Conservation (phyloP, 2,888 invertebrate genomes). For the Empis stercorea region DNA sequence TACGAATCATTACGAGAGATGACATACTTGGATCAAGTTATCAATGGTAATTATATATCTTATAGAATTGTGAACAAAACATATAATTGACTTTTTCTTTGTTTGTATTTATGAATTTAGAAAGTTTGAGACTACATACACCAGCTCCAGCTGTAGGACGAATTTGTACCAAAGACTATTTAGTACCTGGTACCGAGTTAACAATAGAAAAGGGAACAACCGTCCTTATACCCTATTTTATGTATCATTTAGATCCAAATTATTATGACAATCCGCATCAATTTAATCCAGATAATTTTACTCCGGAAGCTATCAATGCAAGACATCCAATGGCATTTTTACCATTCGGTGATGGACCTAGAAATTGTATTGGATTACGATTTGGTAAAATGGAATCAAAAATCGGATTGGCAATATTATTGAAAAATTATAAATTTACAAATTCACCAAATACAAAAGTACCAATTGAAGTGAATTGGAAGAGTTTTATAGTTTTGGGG, state of each 20-base stretch:
- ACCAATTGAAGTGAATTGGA: not conserved
- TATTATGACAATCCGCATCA: slow-evolving; percentile 43
- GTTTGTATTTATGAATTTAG: slow-evolving; percentile 16
- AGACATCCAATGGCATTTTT: slow-evolving; percentile 32
- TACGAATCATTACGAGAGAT: slow-evolving; percentile 31
- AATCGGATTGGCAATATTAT: slow-evolving; percentile 22
- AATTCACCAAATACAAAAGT: not conserved
- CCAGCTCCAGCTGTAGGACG: slow-evolving; percentile 38
- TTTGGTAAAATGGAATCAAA: slow-evolving; percentile 30
- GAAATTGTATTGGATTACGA: slow-evolving; percentile 30
- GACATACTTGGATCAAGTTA: slow-evolving; percentile 38
- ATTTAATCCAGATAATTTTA: slow-evolving; percentile 50
- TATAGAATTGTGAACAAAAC: too few species aligned
- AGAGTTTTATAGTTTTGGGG: not conserved
- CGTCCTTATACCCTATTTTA: slow-evolving; percentile 38
- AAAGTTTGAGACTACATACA: slow-evolving; percentile 38
- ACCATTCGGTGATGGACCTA: slow-evolving; percentile 31
- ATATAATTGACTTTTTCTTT: not conserved
- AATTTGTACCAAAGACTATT: slow-evolving; percentile 31
- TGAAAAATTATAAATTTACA: slow-evolving; percentile 23
- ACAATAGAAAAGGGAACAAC: slow-evolving; percentile 37
- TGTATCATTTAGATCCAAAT: slow-evolving; percentile 42
- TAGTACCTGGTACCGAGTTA: slow-evolving; percentile 32
- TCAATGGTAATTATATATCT: slow-evolving; percentile 34
- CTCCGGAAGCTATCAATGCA: slow-evolving; percentile 40